Percentiles rank a stretch among this genome's conserved stretches.
phyloP scores from a whole-genome alignment of 1,140 invertebrate genomes.

The Riptortus pedestris region DNA sequence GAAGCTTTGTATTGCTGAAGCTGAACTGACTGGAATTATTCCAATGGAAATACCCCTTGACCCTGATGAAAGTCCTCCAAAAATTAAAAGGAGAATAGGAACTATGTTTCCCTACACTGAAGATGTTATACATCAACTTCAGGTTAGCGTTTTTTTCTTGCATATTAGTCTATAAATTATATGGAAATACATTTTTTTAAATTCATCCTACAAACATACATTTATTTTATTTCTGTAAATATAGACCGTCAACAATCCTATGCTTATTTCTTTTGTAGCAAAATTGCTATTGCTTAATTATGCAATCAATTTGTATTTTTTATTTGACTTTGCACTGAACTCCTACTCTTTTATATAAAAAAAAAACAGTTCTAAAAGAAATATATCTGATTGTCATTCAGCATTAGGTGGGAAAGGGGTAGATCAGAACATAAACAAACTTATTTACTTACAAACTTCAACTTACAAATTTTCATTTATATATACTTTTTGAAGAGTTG shows the following conservation, averaged over 20 bases:
- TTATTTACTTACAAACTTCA: too few relatives aligned
- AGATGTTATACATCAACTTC: background rate
- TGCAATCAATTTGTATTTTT: background rate
- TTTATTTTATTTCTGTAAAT: background rate
- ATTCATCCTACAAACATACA: background rate
- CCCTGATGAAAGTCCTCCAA: conserved; percentile 58
- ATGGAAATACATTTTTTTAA: background rate
- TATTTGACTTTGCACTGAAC: too few relatives aligned
- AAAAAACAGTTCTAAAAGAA: too few relatives aligned
- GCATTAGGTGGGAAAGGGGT: too few relatives aligned
- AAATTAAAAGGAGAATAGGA: conserved; percentile 50
- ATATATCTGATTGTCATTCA: too few relatives aligned
- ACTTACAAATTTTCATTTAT: too few relatives aligned
- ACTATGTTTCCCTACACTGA: conserved; percentile 49
- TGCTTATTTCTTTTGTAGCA: background rate
- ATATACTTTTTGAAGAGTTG: too few relatives aligned
- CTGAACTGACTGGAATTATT: conserved; percentile 68
- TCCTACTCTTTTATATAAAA: too few relatives aligned
- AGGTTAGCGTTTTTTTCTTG: too few relatives aligned
- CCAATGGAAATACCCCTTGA: conserved; percentile 65
- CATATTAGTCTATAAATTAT: background rate
- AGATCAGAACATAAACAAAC: too few relatives aligned
- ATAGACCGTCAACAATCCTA: background rate
- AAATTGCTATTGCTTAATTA: background rate
- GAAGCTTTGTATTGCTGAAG: conserved; percentile 64